phyloP scores from a whole-genome alignment of 2,888 invertebrate genomes.

The Drosophila planitibia region DNA sequence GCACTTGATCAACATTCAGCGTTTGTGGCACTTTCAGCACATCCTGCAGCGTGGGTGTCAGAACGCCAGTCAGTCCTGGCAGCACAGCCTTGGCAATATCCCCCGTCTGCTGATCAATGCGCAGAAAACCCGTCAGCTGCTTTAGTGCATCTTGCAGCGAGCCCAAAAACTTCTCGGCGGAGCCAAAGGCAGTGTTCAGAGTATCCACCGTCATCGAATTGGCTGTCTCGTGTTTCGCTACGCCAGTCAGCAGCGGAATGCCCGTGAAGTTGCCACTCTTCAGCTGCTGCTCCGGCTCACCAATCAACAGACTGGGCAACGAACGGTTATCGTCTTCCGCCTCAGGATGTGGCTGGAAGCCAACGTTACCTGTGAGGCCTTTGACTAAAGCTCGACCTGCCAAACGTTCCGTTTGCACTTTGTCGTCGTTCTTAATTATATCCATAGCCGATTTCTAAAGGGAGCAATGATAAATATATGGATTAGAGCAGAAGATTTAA shows the following conservation, averaged over 20 bases:
- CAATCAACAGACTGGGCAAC: conserved; percentile 89
- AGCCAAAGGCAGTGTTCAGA: conserved; percentile 79
- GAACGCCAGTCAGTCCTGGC: conserved; percentile 71
- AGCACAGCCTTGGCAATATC: conserved; percentile 75
- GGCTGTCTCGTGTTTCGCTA: conserved; percentile 90
- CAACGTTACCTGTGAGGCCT: conserved; percentile 88
- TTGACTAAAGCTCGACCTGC: conserved; percentile 88
- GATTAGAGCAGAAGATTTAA: background rate
- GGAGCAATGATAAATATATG: background rate
- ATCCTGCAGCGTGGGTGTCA: conserved; percentile 80
- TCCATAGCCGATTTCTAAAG: conserved; percentile 81
- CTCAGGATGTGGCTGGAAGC: conserved; percentile 90
- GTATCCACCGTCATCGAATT: conserved; percentile 78
- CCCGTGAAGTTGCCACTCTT: conserved; percentile 86
- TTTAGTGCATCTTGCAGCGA: conserved; percentile 74
- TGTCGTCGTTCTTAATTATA: conserved; percentile 86
- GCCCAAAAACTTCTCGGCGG: conserved; percentile 80
- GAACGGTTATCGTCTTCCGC: conserved; percentile 88
- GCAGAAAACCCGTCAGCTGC: conserved; percentile 75
- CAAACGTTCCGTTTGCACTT: conserved; percentile 87
- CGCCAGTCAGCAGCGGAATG: conserved; percentile 90
- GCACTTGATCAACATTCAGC: conserved; percentile 75
- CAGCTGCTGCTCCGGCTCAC: conserved; percentile 88
- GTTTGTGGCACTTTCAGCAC: conserved; percentile 81
- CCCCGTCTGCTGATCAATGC: conserved; percentile 79